Percentiles rank a stretch among this genome's conserved stretches.
phyloP scores from a whole-genome alignment of 1,140 invertebrate genomes.

The Aphis gossypii region DNA sequence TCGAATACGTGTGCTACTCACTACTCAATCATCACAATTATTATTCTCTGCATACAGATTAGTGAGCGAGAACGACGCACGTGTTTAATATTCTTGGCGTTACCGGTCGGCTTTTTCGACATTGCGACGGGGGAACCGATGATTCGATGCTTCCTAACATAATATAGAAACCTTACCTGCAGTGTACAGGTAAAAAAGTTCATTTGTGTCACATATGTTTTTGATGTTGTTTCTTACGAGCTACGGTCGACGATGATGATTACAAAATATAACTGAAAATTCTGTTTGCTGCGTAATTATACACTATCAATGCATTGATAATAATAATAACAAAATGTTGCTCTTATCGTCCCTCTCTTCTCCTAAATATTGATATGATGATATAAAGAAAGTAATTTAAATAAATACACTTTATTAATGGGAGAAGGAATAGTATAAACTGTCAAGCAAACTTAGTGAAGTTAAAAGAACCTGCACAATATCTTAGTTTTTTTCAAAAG shows the following conservation, averaged over 20 bases:
- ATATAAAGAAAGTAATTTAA: no score
- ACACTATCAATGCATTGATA: background rate
- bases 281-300: background rate
- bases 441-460: no score
- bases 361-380: no score
- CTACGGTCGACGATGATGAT: background rate
- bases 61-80: background rate
- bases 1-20: slow-evolving; percentile 5
- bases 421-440: no score
- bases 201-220: background rate
- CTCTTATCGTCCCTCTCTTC: no score
- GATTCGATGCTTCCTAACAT: background rate
- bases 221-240: background rate
- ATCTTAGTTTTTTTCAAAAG: no score
- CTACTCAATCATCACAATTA: slow-evolving; percentile 2
- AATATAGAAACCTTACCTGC: background rate
- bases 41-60: slow-evolving; percentile 3
- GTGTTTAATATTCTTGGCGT: background rate
- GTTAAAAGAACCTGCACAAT: no score
- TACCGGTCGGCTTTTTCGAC: background rate
- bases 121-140: background rate
- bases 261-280: background rate
- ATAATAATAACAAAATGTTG: background rate
- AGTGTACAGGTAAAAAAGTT: background rate
- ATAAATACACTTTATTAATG: no score